Evolutionary conservation across 1,140 invertebrate species (phyloP), one percentile per base, ranked within the genome.

Genomic region (Capitella teleta): DNA sequence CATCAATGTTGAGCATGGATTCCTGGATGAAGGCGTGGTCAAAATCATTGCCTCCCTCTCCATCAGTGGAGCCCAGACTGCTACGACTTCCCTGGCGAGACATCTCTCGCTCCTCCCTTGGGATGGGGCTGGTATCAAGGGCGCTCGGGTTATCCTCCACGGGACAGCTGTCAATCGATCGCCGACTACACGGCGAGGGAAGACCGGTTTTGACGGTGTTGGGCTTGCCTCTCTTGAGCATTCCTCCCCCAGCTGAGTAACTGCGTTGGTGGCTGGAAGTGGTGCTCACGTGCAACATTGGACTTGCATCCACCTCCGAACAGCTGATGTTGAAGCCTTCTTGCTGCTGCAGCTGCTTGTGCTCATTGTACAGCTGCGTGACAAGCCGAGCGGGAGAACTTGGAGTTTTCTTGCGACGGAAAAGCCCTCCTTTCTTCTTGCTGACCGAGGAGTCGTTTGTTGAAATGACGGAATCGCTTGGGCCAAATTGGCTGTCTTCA

Each of bases 131-230:
- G 2, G 45, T 47, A 32, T 47, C 45, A 6, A 47, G 21, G 5
- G 45, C 26, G 5, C 18, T 32, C n/a, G 32, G 21, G n/a, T 16
- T 26, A 26, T 16, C 24, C 5, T 44, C 42, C 10, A 44, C n/a
- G n/a, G 8, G 8, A 25, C 42, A 44, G 24, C 42, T 44, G 16
- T 6, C 21, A 25, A 21, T 25, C 28, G 42, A 25, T 16, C 16
- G 42, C 23, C 5, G 25, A 44, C 21, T 21, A n/a, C 25, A 26
- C 18, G 25, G 26, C 6, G 30, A 34, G 3, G 45, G 46, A 40
- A 65, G 47, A 19, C 64, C 63, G 52, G 57, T 61, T 30, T 57
- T 55, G n/a, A 63, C 46, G 5, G 62, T 61, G 49, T 66, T 68
- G 0, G 64, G 64, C 18, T 56, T 54, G 6, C 63, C 66, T 24